Conservation (phyloP, 2,888 invertebrate genomes). For the Sarcophaga variegata region DNA sequence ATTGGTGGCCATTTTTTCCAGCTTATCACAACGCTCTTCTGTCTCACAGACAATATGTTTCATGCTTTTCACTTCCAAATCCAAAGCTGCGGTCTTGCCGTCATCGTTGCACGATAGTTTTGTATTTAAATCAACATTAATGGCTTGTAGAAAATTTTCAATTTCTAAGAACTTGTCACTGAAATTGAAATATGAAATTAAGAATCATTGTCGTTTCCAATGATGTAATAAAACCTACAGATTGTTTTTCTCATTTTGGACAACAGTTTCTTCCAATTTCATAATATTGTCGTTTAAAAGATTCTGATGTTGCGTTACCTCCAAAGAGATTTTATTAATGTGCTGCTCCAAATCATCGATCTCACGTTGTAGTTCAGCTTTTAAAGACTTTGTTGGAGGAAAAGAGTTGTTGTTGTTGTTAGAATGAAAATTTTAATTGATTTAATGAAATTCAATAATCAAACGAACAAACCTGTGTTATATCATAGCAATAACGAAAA, state of each 20-base stretch:
- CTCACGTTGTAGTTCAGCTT: constrained; percentile 75
- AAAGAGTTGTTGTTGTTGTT: background rate
- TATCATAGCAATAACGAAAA: constrained; percentile 83
- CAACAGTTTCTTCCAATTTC: constrained; percentile 77
- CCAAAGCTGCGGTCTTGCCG: constrained; percentile 82
- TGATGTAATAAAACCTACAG: constrained; percentile 71
- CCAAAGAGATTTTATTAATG: constrained; percentile 76
- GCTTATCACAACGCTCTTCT: constrained; percentile 83
- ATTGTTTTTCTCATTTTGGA: constrained; percentile 75
- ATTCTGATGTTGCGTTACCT: constrained; percentile 77
- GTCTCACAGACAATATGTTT: constrained; percentile 83
- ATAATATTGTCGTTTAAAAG: constrained; percentile 78
- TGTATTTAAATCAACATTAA: constrained; percentile 77
- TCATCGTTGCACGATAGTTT: constrained; percentile 77
- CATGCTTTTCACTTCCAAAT: constrained; percentile 83
- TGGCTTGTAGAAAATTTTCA: constrained; percentile 76
- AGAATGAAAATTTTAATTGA: background rate
- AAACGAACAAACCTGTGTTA: constrained; percentile 79
- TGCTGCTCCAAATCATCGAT: constrained; percentile 76
- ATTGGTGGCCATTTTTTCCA: constrained; percentile 81
- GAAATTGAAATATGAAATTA: background rate
- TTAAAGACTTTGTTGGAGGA: constrained; percentile 73
- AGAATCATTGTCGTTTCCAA: background rate
- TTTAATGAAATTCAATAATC: background rate
- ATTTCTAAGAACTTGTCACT: constrained; percentile 78